Evolutionary conservation across 2,113 vertebrate genomes (phyloP), one percentile per base, ranked within the genome.

Genomic region (Tamias sibiricus): DNA sequence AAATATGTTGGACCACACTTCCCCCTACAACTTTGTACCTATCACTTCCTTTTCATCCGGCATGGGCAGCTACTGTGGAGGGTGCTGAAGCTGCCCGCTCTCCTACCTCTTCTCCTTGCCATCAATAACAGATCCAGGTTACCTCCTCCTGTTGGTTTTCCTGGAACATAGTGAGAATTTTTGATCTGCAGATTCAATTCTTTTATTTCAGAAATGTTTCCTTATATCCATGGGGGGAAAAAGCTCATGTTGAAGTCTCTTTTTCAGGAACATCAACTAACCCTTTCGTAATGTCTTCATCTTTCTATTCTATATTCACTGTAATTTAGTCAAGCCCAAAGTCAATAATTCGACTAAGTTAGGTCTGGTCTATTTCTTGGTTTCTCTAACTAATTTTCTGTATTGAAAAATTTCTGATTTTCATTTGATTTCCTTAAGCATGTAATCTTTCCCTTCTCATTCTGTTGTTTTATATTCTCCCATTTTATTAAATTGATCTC

Each of bases 21-120:
- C 0, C 20, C 37, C 12, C 14, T 11, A 66, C 42, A 92, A 24
- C 10, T 68, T 64, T 37, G 47, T 3, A 14, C 83, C 74, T 8
- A 16, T 2, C 5, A 4, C 44, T 62, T 30, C 37, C 13, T 47
- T 37, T 86, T 17, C 47, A 24, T 28, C 77, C 52, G 26, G 59
- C 32, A 9, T 6, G 5, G 12, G 64, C 40, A 30, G 16, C 12
- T 26, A 32, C 6, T 0, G 0, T 0, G 44, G 42, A 35, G 57
- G 75, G 11, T 30, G 1, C 24, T 0, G 64, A 8, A 57, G 54
- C 83, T 35, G 16, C 37, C 4, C 37, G 54, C 16, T 22, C 19
- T 11, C 49, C 26, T 52, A 0, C 8, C 22, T 4, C 13, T 37
- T 44, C 14, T 72, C 24, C 8, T 3, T 68, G 37, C 79, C 22